phyloP scores from a whole-genome alignment of 2,888 invertebrate species.

The Parnassius orleans region DNA sequence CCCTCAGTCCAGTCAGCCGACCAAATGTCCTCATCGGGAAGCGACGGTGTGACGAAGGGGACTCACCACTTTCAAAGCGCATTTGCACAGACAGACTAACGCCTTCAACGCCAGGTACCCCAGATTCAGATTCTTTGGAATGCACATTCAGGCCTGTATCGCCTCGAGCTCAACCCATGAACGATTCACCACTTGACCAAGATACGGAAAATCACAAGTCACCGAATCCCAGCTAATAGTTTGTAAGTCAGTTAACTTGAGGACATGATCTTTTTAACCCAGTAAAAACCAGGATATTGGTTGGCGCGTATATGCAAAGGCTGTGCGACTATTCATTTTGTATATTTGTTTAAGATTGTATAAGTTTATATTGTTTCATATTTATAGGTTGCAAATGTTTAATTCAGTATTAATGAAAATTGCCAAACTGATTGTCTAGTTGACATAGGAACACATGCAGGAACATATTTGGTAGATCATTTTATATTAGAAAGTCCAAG shows the following conservation, averaged over 20 bases:
- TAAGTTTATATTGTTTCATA: not conserved
- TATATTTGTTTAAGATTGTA: not conserved
- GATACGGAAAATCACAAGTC: slow-evolving; percentile 58
- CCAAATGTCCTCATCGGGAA: slow-evolving; percentile 79
- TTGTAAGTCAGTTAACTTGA: not conserved
- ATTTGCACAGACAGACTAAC: slow-evolving; percentile 65
- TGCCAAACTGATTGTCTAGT: too few species aligned
- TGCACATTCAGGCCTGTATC: slow-evolving; percentile 77
- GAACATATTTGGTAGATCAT: not conserved
- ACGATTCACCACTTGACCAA: slow-evolving; percentile 48
- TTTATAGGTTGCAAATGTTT: too few species aligned
- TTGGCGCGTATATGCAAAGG: not conserved
- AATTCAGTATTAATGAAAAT: too few species aligned
- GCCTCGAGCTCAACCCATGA: slow-evolving; percentile 62
- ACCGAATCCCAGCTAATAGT: slow-evolving; percentile 71
- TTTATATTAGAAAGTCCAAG: not conserved
- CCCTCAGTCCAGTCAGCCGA: slow-evolving; percentile 84
- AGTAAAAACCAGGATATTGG: not conserved
- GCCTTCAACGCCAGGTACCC: slow-evolving; percentile 68
- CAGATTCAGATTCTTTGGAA: slow-evolving; percentile 71
- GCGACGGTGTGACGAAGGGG: slow-evolving; percentile 83
- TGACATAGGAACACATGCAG: too few species aligned
- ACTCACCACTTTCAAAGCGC: slow-evolving; percentile 68
- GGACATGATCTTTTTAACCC: not conserved
- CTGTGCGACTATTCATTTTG: slow-evolving; percentile 4